A percentile compares a stretch with the other conserved stretches of the same genome.
phyloP scores from a whole-genome alignment of 2,888 invertebrate genomes.

The Anagyrus pseudococci region DNA sequence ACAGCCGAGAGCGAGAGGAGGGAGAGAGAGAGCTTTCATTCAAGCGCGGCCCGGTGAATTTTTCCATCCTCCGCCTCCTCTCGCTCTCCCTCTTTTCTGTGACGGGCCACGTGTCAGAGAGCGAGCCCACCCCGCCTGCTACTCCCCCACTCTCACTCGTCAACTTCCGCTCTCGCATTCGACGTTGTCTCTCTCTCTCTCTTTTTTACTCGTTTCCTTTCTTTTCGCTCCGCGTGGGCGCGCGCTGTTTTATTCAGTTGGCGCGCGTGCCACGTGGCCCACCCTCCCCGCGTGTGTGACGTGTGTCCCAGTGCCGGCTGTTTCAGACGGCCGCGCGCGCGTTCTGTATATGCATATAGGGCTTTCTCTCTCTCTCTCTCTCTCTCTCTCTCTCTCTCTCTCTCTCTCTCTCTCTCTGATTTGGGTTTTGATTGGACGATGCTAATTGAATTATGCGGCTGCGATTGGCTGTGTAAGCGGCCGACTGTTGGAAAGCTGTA shows the following conservation, averaged over 20 bases:
- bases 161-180: slow-evolving; percentile 11
- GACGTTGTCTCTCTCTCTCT: not conserved
- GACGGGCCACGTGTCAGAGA: slow-evolving; percentile 27
- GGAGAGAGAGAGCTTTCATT: slow-evolving; percentile 22
- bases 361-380: too few relatives aligned
- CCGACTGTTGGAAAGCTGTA: too few relatives aligned
- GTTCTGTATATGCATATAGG: too few relatives aligned
- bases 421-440: too few relatives aligned
- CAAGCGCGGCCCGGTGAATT: slow-evolving; percentile 17
- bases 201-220: slow-evolving; percentile 1
- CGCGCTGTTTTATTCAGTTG: not conserved
- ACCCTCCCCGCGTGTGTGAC: slow-evolving; percentile 45
- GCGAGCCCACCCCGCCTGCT: not conserved
- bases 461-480: too few relatives aligned
- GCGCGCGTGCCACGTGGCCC: slow-evolving; percentile 38
- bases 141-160: not conserved
- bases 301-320: too few relatives aligned
- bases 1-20: not conserved
- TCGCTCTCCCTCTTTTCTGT: not conserved
- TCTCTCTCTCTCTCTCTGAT: too few relatives aligned
- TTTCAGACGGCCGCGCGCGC: too few relatives aligned
- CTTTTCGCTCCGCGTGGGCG: not conserved
- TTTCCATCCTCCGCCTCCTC: slow-evolving; percentile 4
- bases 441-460: too few relatives aligned
- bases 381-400: too few relatives aligned